Evolutionary conservation across 2,888 invertebrate genomes (phyloP), one percentile per base, ranked within the genome.

Genomic region (Bruchidius siliquastri): DNA sequence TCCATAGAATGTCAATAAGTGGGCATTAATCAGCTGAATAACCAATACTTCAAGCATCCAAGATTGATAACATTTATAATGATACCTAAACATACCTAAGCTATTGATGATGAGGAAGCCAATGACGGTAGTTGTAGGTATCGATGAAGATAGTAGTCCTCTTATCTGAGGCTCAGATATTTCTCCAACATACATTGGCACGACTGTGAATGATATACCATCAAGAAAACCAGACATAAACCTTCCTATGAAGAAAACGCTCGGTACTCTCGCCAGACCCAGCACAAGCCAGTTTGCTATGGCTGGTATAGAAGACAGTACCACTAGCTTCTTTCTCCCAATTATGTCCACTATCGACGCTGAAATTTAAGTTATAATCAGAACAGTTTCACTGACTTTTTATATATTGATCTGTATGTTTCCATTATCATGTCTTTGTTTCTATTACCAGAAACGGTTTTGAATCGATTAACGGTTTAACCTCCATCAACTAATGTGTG

Each of bases 201-300:
- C 88, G 0, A 88, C 87, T 0, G 85, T 84, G 73, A 85, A 85
- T 0, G 84, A 82, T 8, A 86, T 76, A 8, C 85, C 85, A 78
- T 80, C 91, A 0, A 91, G 90, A 20, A 91, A 85, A 0, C 92
- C 92, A 21, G 90, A 90, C 83, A 92, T 88, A 85, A 91, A 82
- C 70, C 86, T 78, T 0, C 83, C 84, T 3, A 89, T 86, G 83
- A 91, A 90, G 20, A 92, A 86, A 69, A 90, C 80, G 26, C 87
- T 84, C 0, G 90, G 88, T 0, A 89, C 89, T 74, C 88, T 86
- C 22, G 92, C 91, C 49, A 88, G 84, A 74, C 91, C 90, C 77
- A 92, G 88, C 78, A 91, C 84, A 49, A 91, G 83, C 92, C 92
- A 92, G 74, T 91, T 90, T 32, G 90, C 74, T 76, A 90, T 88